These are phyloP conservation scores for Geopemphigus sp. DNA, from an alignment of 1,140 invertebrate species.

Conservation along the genomic window DNA sequence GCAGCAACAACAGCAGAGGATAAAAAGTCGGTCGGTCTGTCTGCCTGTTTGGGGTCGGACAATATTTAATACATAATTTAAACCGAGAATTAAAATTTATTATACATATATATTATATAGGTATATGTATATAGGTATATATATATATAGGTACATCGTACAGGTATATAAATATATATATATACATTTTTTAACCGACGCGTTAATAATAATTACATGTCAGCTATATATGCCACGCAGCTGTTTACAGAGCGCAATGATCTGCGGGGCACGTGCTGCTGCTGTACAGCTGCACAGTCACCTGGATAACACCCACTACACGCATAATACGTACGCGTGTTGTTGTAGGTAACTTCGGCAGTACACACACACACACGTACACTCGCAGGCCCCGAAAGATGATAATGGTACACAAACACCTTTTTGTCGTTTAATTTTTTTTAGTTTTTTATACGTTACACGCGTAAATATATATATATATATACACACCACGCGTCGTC, in stretches of 20 bases:
- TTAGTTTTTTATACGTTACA: constrained; percentile 1
- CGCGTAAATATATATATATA: too few relatives aligned
- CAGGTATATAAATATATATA: background rate
- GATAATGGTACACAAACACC: constrained; percentile 47
- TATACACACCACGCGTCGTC: too few relatives aligned
- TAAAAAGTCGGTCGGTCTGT: too few relatives aligned
- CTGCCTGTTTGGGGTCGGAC: too few relatives aligned
- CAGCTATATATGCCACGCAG: constrained; percentile 12
- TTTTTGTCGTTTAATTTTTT: constrained; percentile 31
- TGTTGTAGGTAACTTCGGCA: too few relatives aligned
- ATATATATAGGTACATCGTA: background rate
- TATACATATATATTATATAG: too few relatives aligned
- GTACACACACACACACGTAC: background rate
- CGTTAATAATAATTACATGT: constrained; percentile 37
- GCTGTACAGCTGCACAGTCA: constrained; percentile 48
- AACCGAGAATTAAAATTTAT: too few relatives aligned
- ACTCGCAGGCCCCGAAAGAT: constrained; percentile 7
- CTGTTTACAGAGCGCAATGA: constrained; percentile 48
- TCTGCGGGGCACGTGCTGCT: constrained; percentile 49
- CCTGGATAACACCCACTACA: constrained; percentile 44
- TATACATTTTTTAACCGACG: background rate
- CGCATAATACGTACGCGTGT: too few relatives aligned
- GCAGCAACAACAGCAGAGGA: too few relatives aligned
- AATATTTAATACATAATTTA: too few relatives aligned
- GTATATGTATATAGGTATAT: too few relatives aligned